Evolutionary conservation across 2,888 invertebrate genomes (phyloP), one percentile per base, ranked within the genome.

Genomic region (Thalpophila matura): DNA sequence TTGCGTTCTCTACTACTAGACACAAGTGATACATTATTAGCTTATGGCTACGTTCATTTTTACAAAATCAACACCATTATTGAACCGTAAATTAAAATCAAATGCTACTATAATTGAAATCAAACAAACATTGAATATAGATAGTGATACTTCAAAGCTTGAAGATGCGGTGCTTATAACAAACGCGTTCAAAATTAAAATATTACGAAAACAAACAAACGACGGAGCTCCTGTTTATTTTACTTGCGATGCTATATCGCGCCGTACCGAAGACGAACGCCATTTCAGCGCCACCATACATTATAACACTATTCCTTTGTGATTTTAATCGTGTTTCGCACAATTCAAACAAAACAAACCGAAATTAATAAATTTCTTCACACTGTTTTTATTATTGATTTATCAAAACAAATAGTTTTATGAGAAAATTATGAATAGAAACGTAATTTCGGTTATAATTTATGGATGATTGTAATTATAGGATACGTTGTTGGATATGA

Each of bases 181-280:
- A 87, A 87, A 87, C 86, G 84, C 80, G 85, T 87, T 90, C 83
- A 75, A 89, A 91, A 91, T 90, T 92, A 91, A 91, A 91, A 91
- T 91, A 89, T 90, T 86, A 87, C 80, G 85, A 89, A 81, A 93
- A 92, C 85, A 93, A 92, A 91, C 91, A 87, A 70, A 84, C 73
- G 89, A 90, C 88, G 80, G 51, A 56, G 64, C 54, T 65, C 4
- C 12, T 74, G 86, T 86, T 86, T 86, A 88, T 92, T 92, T 90
- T 86, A 74, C 81, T 88, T 80, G 71, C 72, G 73, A 69, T 82
- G 86, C 83, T 84, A 89, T 88, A 90, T 90, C 89, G 89, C 84
- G 80, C 81, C 68, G 65, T 70, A 77, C 79, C 88, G 90, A 89
- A 89, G 90, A 91, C 86, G 89, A 83, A 68, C 72, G 61, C 59